These are phyloP conservation scores for Potamarius usumacintae DNA, from an alignment of 2,113 vertebrate species.

Conservation along the genomic window DNA sequence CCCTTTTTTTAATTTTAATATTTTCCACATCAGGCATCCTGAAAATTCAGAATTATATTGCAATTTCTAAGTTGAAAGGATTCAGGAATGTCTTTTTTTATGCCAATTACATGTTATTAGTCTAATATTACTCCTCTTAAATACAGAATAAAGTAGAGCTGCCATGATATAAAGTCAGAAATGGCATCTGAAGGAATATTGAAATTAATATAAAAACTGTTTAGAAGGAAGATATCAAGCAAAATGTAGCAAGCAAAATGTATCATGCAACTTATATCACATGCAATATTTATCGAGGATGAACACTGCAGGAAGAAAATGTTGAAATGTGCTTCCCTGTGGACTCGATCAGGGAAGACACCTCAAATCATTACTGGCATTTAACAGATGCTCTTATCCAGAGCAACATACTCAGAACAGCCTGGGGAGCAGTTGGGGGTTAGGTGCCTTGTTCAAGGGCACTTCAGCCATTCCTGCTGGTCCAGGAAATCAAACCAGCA, in stretches of 20 bases:
- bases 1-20: no score
- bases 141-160: conserved; percentile 27
- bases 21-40: not conserved
- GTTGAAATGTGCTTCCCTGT: no score
- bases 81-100: not conserved
- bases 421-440: no score
- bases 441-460: no score
- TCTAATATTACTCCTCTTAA: not conserved
- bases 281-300: conserved; percentile 1
- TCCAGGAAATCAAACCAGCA: no score
- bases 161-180: not conserved
- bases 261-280: not conserved
- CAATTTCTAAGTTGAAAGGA: not conserved
- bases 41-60: not conserved
- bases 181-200: conserved; percentile 11
- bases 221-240: not conserved
- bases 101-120: not conserved
- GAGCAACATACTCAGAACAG: no score
- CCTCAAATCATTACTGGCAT: not conserved
- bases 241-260: not conserved
- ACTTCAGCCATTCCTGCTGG: no score
- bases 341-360: not conserved
- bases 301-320: no score
- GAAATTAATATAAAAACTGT: conserved; percentile 15
- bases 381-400: no score